Percentiles rank a stretch among this genome's conserved stretches.
Conservation (phyloP, 2,888 invertebrate genomes). For the Leucania comma region DNA sequence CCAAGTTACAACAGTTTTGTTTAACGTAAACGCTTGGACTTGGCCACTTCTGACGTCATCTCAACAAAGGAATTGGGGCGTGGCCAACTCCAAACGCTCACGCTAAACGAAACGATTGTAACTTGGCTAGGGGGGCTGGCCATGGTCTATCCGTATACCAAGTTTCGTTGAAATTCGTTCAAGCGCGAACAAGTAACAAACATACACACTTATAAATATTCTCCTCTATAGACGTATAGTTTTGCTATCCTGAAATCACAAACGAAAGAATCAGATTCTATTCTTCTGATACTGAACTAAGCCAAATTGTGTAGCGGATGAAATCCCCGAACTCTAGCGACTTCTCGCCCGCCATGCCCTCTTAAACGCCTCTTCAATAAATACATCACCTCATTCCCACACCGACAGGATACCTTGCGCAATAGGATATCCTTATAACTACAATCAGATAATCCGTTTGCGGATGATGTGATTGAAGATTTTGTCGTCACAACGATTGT, state of each 20-base stretch:
- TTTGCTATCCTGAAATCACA: neutral
- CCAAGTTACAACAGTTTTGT: too few relatives aligned
- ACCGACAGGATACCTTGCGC: conserved; percentile 38
- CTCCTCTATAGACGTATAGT: neutral
- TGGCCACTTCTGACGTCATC: too few relatives aligned
- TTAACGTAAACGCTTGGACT: too few relatives aligned
- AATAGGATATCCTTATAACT: conserved; percentile 49
- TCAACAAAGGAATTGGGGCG: too few relatives aligned
- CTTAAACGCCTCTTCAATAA: neutral
- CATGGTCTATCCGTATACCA: too few relatives aligned
- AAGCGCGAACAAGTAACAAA: too few relatives aligned
- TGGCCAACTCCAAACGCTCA: too few relatives aligned
- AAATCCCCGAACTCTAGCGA: neutral
- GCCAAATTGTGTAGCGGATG: neutral
- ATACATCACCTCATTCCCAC: conserved; percentile 25
- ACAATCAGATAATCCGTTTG: conserved; percentile 7
- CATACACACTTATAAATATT: too few relatives aligned
- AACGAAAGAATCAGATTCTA: neutral
- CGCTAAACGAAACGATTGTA: too few relatives aligned
- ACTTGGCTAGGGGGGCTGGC: too few relatives aligned
- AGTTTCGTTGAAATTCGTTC: too few relatives aligned
- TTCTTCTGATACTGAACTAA: neutral
- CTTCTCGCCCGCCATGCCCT: neutral
- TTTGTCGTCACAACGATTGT: conserved; percentile 1
- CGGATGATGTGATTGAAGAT: neutral